Conservation (phyloP, 2,888 invertebrate species). For the Incurvaria masculella region DNA sequence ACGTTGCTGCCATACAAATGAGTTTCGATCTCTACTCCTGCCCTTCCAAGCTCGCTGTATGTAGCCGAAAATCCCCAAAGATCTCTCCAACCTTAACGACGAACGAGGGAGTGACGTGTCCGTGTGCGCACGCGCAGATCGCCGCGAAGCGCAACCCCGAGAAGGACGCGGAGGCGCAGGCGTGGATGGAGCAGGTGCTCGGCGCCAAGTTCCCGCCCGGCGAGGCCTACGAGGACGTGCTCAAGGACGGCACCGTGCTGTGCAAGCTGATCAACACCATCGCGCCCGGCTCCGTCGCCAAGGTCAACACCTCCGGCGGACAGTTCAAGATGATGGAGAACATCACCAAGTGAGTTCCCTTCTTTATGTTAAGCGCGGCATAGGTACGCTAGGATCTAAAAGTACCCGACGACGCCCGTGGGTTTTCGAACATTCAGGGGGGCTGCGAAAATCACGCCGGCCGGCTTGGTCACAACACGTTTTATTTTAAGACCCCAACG, state of each 20-base stretch:
- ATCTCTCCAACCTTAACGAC: too few species aligned
- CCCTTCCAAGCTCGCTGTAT: too few species aligned
- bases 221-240: conserved; percentile 80
- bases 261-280: conserved; percentile 95
- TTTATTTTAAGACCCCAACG: neutral
- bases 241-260: conserved; percentile 89
- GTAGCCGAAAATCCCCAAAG: too few species aligned
- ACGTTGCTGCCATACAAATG: too few species aligned
- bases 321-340: conserved; percentile 99
- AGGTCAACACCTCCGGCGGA: conserved; percentile 92
- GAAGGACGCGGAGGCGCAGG: conserved; percentile 84
- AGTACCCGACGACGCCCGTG: too few species aligned
- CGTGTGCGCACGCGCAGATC: too few species aligned
- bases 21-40: too few species aligned
- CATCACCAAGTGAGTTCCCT: conserved; percentile 86
- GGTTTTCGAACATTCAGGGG: too few species aligned
- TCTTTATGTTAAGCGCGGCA: too few species aligned
- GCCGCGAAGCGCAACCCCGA: conserved; percentile 78
- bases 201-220: conserved; percentile 85
- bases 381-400: too few species aligned
- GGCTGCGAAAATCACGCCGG: too few species aligned
- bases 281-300: conserved; percentile 80
- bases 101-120: too few species aligned
- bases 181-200: conserved; percentile 87
- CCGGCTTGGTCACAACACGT: conserved; percentile 1